phyloP scores from a whole-genome alignment of 2,113 vertebrate species.

The Stegastes partitus region DNA sequence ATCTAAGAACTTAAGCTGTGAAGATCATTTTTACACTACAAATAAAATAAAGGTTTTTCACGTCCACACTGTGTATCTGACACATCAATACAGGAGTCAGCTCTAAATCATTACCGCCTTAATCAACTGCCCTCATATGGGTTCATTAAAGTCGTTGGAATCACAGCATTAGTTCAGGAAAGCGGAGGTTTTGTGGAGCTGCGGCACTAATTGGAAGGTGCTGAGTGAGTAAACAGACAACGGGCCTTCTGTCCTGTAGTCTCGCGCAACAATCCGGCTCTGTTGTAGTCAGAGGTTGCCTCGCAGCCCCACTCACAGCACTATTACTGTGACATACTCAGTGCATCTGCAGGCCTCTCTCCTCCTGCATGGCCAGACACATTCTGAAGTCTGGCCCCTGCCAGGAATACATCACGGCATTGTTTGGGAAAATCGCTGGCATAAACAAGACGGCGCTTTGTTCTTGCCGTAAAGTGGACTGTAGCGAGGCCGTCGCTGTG shows the following conservation, averaged over 20 bases:
- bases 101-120: not conserved
- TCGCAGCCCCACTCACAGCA: conserved; percentile 63
- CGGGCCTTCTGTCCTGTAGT: conserved; percentile 49
- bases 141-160: conserved; percentile 47
- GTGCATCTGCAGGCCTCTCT: conserved; percentile 57
- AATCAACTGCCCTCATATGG: not conserved
- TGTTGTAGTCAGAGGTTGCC: conserved; percentile 64
- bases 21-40: not conserved
- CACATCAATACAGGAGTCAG: not conserved
- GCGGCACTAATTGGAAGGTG: conserved; percentile 67
- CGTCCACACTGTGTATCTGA: not conserved
- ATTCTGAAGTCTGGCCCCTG: conserved; percentile 57
- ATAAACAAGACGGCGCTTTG: conserved; percentile 56
- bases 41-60: conserved; percentile 8
- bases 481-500: conserved; percentile 5
- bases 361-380: conserved; percentile 49
- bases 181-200: conserved; percentile 41
- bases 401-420: conserved; percentile 57
- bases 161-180: conserved; percentile 37
- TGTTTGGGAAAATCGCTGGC: conserved; percentile 50
- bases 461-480: conserved; percentile 44
- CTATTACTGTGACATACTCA: conserved; percentile 59
- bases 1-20: not conserved
- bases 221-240: conserved; percentile 73
- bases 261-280: conserved; percentile 68